A percentile compares a stretch with the other conserved stretches of the same genome.
These are phyloP conservation scores for Turritopsis dohrnii DNA, from an alignment of 30 jellyfish, hydroid and myxozoan species.

Conservation along the genomic window DNA sequence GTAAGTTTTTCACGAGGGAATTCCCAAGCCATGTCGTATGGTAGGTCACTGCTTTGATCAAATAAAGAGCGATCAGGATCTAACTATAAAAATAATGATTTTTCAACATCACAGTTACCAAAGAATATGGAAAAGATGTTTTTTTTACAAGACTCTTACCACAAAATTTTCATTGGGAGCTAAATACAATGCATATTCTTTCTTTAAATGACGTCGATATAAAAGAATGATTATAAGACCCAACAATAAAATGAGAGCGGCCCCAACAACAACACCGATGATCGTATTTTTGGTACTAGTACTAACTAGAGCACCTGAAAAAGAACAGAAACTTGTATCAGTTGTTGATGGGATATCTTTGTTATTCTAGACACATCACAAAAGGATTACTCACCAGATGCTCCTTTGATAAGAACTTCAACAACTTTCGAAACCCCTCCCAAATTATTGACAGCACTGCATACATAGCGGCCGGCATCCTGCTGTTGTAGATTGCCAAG, in stretches of 20 bases:
- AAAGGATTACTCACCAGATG: not conserved
- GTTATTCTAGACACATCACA: too few species aligned
- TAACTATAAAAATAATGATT: slow-evolving; percentile 34
- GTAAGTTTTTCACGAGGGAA: slow-evolving; percentile 70
- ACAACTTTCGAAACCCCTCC: slow-evolving; percentile 18
- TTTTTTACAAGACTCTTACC: slow-evolving; percentile 42
- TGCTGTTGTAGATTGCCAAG: not conserved
- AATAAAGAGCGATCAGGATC: slow-evolving; percentile 72
- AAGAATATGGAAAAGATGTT: too few species aligned
- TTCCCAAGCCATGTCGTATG: slow-evolving; percentile 86
- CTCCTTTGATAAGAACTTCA: slow-evolving; percentile 28
- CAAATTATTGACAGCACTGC: slow-evolving; percentile 15
- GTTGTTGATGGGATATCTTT: not conserved
- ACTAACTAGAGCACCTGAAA: slow-evolving; percentile 3
- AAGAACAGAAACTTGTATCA: not conserved
- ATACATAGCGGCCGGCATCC: slow-evolving; percentile 13
- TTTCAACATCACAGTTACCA: too few species aligned
- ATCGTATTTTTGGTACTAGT: slow-evolving; percentile 13
- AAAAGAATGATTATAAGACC: slow-evolving; percentile 37
- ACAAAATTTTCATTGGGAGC: slow-evolving; percentile 66
- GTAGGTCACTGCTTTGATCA: slow-evolving; percentile 68
- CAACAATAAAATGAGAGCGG: slow-evolving; percentile 23
- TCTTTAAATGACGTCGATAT: slow-evolving; percentile 56
- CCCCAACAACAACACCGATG: slow-evolving; percentile 48
- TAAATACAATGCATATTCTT: slow-evolving; percentile 68